A percentile compares a stretch with the other conserved stretches of the same genome.
These are phyloP conservation scores for Helostoma temminkii DNA, from an alignment of 2,797 vertebrate species.

Conservation along the genomic window DNA sequence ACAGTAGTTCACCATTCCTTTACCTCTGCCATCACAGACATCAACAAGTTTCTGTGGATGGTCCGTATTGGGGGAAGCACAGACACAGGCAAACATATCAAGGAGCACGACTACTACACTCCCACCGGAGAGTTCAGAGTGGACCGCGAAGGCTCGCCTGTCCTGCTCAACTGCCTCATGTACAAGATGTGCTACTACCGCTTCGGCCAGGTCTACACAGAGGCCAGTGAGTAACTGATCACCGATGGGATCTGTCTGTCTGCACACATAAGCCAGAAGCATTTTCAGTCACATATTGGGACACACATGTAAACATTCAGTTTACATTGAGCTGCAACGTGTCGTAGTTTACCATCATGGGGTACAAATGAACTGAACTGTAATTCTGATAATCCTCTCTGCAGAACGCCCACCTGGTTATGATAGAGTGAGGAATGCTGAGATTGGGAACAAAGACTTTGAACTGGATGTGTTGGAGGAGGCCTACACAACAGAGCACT, in stretches of 20 bases:
- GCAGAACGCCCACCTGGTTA: conserved; percentile 97
- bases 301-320: background rate
- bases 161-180: conserved; percentile 99
- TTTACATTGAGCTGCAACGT: background rate
- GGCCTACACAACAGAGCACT: conserved; percentile 98
- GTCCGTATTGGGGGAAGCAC: conserved; percentile 98
- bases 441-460: conserved; percentile 99
- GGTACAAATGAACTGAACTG: background rate
- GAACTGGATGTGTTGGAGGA: conserved; percentile 98
- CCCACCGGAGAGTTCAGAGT: conserved; percentile 97
- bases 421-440: conserved; percentile 96
- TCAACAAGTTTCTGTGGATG: conserved; percentile 99
- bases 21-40: conserved; percentile 82
- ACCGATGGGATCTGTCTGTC: background rate
- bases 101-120: conserved; percentile 99
- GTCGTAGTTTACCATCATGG: background rate
- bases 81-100: conserved; percentile 96
- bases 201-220: conserved; percentile 99
- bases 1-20: background rate
- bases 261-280: background rate
- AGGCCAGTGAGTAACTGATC: conserved; percentile 92
- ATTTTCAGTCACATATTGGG: background rate
- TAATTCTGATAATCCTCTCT: conserved; percentile 17
- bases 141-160: conserved; percentile 95
- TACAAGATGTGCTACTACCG: conserved; percentile 99